Percentiles rank a stretch among this genome's conserved stretches.
Conservation (phyloP, 2,113 vertebrate species). For the Eonycteris spelaea region DNA sequence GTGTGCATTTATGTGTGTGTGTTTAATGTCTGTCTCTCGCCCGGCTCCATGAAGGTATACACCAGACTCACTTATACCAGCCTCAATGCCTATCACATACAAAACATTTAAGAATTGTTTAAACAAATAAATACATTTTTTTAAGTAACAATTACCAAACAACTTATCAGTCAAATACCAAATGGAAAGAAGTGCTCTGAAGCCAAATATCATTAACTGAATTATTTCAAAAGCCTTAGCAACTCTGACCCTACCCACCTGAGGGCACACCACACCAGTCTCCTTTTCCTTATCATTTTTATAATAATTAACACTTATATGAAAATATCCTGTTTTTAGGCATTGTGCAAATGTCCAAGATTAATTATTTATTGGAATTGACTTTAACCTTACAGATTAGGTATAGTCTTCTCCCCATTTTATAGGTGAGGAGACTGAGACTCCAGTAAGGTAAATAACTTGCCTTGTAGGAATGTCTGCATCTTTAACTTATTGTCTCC, state of each 20-base stretch:
- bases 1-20: background rate
- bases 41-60: background rate
- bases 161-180: background rate
- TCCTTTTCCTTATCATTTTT: background rate
- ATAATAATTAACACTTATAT: background rate
- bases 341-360: background rate
- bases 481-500: background rate
- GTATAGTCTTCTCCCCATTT: background rate
- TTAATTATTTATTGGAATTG: background rate
- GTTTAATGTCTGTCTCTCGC: background rate
- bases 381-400: background rate
- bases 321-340: background rate
- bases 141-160: background rate
- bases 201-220: background rate
- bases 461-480: background rate
- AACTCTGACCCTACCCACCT: too few relatives aligned
- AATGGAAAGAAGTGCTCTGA: background rate
- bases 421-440: background rate
- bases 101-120: background rate
- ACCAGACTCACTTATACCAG: background rate
- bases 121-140: background rate
- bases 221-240: background rate
- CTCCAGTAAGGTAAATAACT: background rate
- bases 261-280: rapidly evolving
- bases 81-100: background rate